Base-by-base conservation (phyloP, 2,888 invertebrate species). In the Ethmia dodecea region DNA sequence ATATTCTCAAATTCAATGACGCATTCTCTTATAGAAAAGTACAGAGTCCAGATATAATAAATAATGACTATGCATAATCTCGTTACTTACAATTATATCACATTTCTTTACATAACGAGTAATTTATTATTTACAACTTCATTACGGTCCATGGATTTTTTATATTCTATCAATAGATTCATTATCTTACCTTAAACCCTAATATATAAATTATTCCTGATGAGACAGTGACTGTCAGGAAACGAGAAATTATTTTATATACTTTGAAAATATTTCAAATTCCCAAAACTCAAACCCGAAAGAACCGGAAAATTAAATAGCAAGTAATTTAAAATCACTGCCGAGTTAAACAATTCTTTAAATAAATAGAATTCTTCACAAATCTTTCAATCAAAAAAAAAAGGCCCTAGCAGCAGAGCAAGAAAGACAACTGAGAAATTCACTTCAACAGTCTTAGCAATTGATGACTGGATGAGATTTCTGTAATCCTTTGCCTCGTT, bases 401-500 rank as follows among this genome's bases (percentile, higher is more conserved):
- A 22, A 22, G n/a, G n/a, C n/a, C 22, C 22, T 22, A 22, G n/a
- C n/a, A 22, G 3, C 22, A 22, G 8, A 1, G n/a, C 22, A 22
- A 22, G 8, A 26, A 52, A 59, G 33, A 47, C 33, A 37, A 55
- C n/a, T n/a, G n/a, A n/a, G n/a, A 55, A 38, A 47, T 50, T 55
- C 25, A 47, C 42, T 25, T 50, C 39, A 28, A 54, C 44, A 31
- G 47, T 26, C 47, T 28, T 49, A 29, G 62, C 52, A 13, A 47
- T 56, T 31, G 72, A 62, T 33, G 81, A 67, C 36, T 63, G 65
- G 44, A 83, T 78, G 43, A 84, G 63, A 56, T 86, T 86, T 46
- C 84, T 76, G 43, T 81, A 86, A 68, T 86, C 84, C 54, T 84
- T 86, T 2, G 84, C 84, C 52, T 86, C 89, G 37, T 89, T 87